Conservation (phyloP, 2,113 vertebrate genomes). For the Cyrtonyx montezumae region DNA sequence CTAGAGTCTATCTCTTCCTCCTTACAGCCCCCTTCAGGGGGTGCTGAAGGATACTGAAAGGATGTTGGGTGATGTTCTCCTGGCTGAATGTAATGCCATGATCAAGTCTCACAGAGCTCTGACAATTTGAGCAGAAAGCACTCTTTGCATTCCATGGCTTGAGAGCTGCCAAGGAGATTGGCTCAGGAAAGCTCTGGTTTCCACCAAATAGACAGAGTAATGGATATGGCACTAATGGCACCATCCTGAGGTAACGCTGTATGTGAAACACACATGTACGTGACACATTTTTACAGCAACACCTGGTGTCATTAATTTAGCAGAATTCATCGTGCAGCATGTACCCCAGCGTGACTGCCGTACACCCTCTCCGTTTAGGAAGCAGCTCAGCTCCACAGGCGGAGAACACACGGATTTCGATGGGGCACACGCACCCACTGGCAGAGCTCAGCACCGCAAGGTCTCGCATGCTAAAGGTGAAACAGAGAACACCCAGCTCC, state of each 20-base stretch:
- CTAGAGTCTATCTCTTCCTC: no score
- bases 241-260: not conserved
- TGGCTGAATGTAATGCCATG: not conserved
- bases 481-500: not conserved
- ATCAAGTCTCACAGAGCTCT: not conserved
- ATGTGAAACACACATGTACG: not conserved
- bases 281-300: constrained; percentile 19
- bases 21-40: no score
- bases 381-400: constrained; percentile 44
- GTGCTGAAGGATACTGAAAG: no score
- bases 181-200: not conserved
- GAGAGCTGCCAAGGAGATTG: not conserved
- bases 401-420: constrained; percentile 12
- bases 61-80: not conserved
- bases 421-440: not conserved
- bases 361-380: not conserved
- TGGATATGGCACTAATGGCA: not conserved
- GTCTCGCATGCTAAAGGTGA: not conserved
- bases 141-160: not conserved
- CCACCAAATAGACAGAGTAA: not conserved
- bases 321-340: not conserved
- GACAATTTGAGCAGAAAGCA: not conserved
- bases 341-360: not conserved
- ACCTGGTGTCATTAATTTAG: not conserved
- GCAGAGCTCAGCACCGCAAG: not conserved